Conservation (phyloP, 2,888 invertebrate species). For the Apoda limacodes region DNA sequence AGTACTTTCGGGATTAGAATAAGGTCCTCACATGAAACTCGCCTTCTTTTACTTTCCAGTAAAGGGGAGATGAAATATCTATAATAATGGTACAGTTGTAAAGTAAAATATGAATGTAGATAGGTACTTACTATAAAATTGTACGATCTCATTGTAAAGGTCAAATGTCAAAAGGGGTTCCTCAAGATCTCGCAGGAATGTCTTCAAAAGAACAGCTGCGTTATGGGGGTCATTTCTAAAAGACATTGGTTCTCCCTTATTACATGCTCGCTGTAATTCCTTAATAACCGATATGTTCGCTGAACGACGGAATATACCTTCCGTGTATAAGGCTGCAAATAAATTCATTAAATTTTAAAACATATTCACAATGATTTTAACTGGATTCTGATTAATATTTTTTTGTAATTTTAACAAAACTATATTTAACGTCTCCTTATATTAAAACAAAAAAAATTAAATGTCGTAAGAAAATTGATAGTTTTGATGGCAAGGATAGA, state of each 20-base stretch:
- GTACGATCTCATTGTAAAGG: constrained; percentile 91
- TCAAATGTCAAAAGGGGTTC: constrained; percentile 95
- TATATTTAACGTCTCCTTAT: too few species aligned
- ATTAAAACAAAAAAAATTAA: too few species aligned
- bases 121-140: constrained; percentile 82
- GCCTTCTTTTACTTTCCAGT: too few species aligned
- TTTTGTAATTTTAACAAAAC: too few species aligned
- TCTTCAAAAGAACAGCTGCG: constrained; percentile 95
- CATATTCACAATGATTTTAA: neutral
- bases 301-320: constrained; percentile 96
- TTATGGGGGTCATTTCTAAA: constrained; percentile 89
- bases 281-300: constrained; percentile 87
- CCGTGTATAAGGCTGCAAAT: constrained; percentile 85
- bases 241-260: constrained; percentile 84
- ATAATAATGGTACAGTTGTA: too few species aligned
- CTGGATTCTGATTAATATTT: too few species aligned
- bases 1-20: too few species aligned
- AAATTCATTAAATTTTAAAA: neutral
- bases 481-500: too few species aligned
- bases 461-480: too few species aligned
- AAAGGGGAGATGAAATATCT: too few species aligned
- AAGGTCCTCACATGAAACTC: too few species aligned
- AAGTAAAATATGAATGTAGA: neutral
- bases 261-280: constrained; percentile 86
- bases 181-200: constrained; percentile 90